Evolutionary conservation across 2,113 vertebrate species (phyloP), one percentile per base, ranked within the genome.

Genomic region (Cricetomys ansorgei): DNA sequence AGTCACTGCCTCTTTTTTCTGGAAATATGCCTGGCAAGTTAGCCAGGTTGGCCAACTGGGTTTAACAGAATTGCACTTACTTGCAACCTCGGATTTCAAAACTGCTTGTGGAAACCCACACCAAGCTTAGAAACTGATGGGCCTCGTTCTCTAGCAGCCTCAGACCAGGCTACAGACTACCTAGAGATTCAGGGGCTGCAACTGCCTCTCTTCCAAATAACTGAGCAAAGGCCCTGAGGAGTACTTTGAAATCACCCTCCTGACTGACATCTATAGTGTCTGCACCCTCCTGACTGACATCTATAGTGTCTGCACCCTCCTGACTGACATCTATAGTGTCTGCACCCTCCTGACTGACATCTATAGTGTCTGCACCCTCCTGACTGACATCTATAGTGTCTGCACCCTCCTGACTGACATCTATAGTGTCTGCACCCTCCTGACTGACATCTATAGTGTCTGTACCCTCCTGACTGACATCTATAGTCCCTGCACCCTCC

Each of bases 1-100:
- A 57, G n/a, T 16, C 21, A 48, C 40, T 40, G 31, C 25, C 50
- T 15, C 7, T 67, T 96, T 95, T 77, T 79, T 95, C 79, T 81
- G 88, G 48, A 87, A 92, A 89, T 25, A 86, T 55, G 37, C 21
- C 48, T 72, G 59, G 73, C 67, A 48, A 64, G 57, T 40, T 48
- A 95, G 88, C 84, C 88, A 89, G 87, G 12, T n/a, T 83, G 67
- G 62, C 59, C 89, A 91, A n/a, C 11, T 65, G 29, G 27, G 31
- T 43, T 84, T 88, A 73, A 75, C 3, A 81, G 23, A 80, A 27
- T 37, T 70, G 29, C 75, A 48, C 34, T 57, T 48, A 34, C 65
- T 53, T 23, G 10, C 62, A 85, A 76, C 40, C 67, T 69, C 0
- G 0, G 13, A 86, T 76, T 79, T 88, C 57, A 43, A 72, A 89